Base-by-base conservation (phyloP, 2,797 vertebrate species). In the Delichon dasypus region DNA sequence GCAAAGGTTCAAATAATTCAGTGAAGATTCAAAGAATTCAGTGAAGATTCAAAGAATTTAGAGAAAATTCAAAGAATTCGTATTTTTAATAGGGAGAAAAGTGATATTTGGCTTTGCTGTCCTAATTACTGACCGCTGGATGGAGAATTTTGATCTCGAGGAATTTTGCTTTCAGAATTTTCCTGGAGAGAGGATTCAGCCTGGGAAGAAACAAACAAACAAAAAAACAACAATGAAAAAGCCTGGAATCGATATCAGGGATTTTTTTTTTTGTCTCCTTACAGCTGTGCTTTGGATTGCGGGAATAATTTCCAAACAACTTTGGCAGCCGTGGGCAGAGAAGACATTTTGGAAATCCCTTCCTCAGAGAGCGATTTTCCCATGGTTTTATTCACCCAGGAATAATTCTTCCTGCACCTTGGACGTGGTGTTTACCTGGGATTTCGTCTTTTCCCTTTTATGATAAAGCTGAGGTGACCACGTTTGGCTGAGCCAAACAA, bases 401-500 rank as follows among this genome's bases (percentile, higher is more conserved):
- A 50, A 22, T 20, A 22, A 32, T 45, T 32, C 5, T 45, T 3
- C 8, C 5, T 5, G 21, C 32, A 7, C 27, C 25, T 62, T 57
- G 9, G 11, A 5, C 17, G 0, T 0, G 12, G 4, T 1, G 1
- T 55, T 14, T 36, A 36, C 36, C 36, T 36, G 36, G 36, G 36
- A 36, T 55, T n/a, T 11, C 22, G 0, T 8, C 1, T 12, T 57
- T 67, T 44, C 18, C 22, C 44, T 25, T 20, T 10, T 27, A 0
- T 9, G 14, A 44, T n/a, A 9, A 47, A 44, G 22, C 7, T 0
- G 6, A 40, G 40, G 7, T 3, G 40, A 8, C 10, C 3, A 0
- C 2, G 10, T 34, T 45, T 16, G n/a, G 14, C 36, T 20, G 1
- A 70, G 22, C 22, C 50, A 75, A 30, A 21, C 1, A 17, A 23